These are phyloP conservation scores for Dolichallabes microphthalmus DNA, from an alignment of 2,113 vertebrate species.

Conservation along the genomic window DNA sequence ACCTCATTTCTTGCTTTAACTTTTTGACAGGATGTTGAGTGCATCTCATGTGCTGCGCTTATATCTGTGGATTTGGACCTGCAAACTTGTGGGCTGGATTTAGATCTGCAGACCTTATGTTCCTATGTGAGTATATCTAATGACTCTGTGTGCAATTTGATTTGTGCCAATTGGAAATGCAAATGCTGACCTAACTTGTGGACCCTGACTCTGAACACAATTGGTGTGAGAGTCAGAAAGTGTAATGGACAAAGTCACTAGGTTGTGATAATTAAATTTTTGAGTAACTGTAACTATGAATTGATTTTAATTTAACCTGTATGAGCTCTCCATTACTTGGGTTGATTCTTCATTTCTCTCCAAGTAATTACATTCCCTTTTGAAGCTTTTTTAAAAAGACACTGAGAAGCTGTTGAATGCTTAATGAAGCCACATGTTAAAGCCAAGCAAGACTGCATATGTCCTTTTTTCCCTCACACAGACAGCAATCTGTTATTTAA, in stretches of 20 bases:
- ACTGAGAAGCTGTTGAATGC: neutral
- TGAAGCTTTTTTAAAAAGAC: neutral
- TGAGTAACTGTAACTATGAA: neutral
- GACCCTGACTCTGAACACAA: neutral
- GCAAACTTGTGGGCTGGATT: conserved; percentile 1
- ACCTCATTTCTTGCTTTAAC: neutral
- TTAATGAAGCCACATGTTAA: neutral
- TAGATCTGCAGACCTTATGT: conserved; percentile 14
- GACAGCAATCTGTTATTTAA: conserved; percentile 64
- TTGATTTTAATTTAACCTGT: neutral
- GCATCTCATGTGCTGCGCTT: neutral
- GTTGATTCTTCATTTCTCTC: neutral
- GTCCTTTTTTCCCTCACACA: conserved; percentile 19
- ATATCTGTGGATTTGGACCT: neutral
- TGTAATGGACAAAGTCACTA: neutral
- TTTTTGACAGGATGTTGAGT: conserved; percentile 22
- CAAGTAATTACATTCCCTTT: neutral
- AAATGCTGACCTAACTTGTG: neutral
- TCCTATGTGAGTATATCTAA: conserved; percentile 17
- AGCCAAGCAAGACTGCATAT: neutral
- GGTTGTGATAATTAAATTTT: neutral
- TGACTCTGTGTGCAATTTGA: conserved; percentile 26
- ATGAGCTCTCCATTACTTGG: too few species aligned
- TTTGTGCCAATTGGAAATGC: conserved; percentile 44
- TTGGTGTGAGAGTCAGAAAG: neutral